phyloP scores from a whole-genome alignment of 2,888 invertebrate genomes.

The Microplitis manilae region DNA sequence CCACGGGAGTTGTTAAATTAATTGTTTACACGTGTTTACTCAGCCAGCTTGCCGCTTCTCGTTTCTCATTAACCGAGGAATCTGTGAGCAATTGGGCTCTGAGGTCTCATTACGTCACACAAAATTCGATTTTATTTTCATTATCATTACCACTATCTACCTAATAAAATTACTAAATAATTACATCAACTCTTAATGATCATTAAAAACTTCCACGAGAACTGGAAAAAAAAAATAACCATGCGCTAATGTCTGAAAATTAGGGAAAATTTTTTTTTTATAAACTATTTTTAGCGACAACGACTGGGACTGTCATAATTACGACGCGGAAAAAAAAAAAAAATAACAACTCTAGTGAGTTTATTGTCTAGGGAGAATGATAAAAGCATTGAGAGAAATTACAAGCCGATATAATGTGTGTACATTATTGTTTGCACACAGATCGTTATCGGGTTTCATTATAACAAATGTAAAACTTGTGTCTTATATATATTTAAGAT shows the following conservation, averaged over 20 bases:
- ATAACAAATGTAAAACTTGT: constrained; percentile 49
- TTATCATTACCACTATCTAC: not conserved
- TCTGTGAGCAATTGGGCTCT: constrained; percentile 21
- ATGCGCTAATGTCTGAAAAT: no score
- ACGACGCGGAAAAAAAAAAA: no score
- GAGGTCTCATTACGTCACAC: constrained; percentile 19
- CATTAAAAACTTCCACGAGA: not conserved
- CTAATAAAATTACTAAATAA: no score
- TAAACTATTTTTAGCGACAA: no score
- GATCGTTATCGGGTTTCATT: constrained; percentile 45
- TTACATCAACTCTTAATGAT: constrained; percentile 7
- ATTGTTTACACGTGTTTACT: constrained; percentile 28
- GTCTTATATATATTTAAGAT: constrained; percentile 40
- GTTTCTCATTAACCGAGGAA: constrained; percentile 12
- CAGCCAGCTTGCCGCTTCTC: constrained; percentile 12
- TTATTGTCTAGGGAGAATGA: constrained; percentile 22
- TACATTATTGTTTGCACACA: constrained; percentile 25
- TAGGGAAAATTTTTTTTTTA: no score
- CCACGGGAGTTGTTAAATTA: constrained; percentile 30
- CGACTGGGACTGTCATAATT: no score
- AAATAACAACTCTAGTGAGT: no score
- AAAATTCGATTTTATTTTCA: constrained; percentile 11
- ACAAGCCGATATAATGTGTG: constrained; percentile 28
- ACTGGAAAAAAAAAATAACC: no score
- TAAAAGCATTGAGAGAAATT: constrained; percentile 42